Conservation (phyloP, 2,113 vertebrate species). For the Lophius piscatorius region DNA sequence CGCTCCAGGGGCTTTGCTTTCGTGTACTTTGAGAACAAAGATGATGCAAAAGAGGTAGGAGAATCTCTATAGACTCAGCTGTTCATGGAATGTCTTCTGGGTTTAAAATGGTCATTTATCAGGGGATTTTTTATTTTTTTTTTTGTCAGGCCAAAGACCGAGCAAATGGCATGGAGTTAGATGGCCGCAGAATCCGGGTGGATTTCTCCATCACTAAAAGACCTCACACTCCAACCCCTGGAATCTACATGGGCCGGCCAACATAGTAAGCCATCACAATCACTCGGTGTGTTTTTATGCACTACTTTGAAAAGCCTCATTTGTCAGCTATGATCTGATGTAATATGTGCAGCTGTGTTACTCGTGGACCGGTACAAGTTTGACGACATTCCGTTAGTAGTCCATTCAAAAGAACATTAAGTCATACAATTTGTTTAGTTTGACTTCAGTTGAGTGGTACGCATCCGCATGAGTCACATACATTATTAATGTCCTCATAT, state of each 20-base stretch:
- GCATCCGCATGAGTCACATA: neutral
- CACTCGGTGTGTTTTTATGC: neutral
- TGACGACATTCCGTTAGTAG: too few relatives aligned
- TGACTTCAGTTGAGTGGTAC: neutral
- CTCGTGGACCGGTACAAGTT: too few relatives aligned
- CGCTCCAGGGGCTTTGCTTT: slow-evolving; percentile 95
- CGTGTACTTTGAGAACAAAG: slow-evolving; percentile 93
- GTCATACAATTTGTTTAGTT: too few relatives aligned
- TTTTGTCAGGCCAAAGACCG: slow-evolving; percentile 89
- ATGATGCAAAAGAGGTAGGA: slow-evolving; percentile 91
- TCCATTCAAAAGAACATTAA: too few relatives aligned
- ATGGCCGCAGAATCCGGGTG: slow-evolving; percentile 93
- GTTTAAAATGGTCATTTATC: neutral
- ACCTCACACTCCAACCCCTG: slow-evolving; percentile 95
- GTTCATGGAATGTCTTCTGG: neutral
- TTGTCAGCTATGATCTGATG: neutral
- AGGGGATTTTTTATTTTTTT: too few relatives aligned
- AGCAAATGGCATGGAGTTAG: slow-evolving; percentile 97
- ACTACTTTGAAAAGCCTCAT: too few relatives aligned
- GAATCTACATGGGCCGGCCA: slow-evolving; percentile 97
- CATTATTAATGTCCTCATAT: too few relatives aligned
- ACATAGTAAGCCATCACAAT: slow-evolving; percentile 87
- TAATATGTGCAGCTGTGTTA: too few relatives aligned
- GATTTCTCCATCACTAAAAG: slow-evolving; percentile 97
- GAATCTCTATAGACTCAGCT: neutral